Conservation (phyloP, 2,797 vertebrate genomes). For the Pipistrellus nathusii region DNA sequence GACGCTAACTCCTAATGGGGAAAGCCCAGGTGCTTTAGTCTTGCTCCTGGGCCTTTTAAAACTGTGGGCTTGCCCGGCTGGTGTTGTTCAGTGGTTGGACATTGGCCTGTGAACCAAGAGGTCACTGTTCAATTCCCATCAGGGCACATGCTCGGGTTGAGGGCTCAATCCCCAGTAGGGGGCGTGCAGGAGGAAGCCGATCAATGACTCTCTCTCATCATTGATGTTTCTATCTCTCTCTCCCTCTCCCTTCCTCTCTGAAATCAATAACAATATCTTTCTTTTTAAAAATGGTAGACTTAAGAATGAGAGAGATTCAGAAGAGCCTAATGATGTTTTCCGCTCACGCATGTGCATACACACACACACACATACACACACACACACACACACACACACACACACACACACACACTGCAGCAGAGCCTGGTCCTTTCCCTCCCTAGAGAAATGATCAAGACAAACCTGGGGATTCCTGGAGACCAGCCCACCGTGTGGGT, state of each 20-base stretch:
- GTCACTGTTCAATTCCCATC: no score
- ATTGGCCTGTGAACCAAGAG: no score
- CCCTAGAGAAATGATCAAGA: neutral
- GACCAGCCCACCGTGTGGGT: neutral
- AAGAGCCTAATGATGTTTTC: neutral
- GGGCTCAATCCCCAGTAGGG: no score
- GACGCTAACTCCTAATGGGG: neutral
- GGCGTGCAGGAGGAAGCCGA: no score
- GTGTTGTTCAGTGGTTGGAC: no score
- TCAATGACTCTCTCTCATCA: no score
- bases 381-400: accelerated
- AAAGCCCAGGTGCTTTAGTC: neutral
- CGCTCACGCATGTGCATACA: accelerated
- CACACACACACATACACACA: no score
- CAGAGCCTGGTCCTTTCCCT: neutral
- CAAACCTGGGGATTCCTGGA: neutral
- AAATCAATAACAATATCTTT: no score
- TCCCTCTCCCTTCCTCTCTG: no score
- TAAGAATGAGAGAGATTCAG: neutral
- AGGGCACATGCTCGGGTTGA: no score
- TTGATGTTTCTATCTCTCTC: no score
- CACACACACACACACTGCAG: no score
- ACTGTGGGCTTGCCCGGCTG: neutral
- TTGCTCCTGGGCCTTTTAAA: neutral
- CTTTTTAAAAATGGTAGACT: neutral